phyloP scores from a whole-genome alignment of 2,113 vertebrate species.

The Ptilorrhoa leucosticta region DNA sequence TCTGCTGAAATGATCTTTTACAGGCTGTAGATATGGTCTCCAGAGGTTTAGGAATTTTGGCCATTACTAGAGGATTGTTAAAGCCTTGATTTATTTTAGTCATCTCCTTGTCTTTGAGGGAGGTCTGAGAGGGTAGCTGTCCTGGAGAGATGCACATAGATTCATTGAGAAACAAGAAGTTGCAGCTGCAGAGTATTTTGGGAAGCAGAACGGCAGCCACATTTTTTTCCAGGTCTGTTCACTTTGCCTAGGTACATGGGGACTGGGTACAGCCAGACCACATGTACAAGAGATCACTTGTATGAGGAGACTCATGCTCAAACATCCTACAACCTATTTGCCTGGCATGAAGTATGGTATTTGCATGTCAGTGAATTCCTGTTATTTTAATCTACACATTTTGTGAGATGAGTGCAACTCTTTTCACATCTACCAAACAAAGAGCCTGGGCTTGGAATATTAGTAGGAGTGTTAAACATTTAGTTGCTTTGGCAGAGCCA shows the following conservation, averaged over 20 bases:
- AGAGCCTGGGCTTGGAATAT: background rate
- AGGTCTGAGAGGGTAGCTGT: background rate
- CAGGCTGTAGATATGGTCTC: background rate
- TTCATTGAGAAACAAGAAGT: background rate
- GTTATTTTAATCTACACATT: background rate
- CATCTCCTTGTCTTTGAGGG: background rate
- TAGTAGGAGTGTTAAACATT: background rate
- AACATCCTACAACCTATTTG: background rate
- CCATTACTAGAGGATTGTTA: rapidly evolving
- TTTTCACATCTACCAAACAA: background rate
- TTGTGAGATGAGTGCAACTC: background rate
- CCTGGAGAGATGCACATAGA: rapidly evolving
- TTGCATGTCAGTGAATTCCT: background rate
- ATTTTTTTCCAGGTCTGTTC: background rate
- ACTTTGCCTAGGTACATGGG: rapidly evolving
- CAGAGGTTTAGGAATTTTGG: background rate
- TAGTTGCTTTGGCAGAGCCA: background rate
- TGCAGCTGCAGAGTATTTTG: background rate
- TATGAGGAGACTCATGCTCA: background rate
- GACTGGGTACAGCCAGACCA: background rate
- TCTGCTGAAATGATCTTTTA: background rate
- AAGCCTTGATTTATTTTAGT: background rate
- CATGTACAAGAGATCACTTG: background rate
- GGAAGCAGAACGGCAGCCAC: background rate
- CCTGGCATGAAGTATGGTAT: background rate